A percentile compares a stretch with the other conserved stretches of the same genome.
Conservation (phyloP, 2,797 vertebrate genomes). For the Coregonus ussuriensis region DNA sequence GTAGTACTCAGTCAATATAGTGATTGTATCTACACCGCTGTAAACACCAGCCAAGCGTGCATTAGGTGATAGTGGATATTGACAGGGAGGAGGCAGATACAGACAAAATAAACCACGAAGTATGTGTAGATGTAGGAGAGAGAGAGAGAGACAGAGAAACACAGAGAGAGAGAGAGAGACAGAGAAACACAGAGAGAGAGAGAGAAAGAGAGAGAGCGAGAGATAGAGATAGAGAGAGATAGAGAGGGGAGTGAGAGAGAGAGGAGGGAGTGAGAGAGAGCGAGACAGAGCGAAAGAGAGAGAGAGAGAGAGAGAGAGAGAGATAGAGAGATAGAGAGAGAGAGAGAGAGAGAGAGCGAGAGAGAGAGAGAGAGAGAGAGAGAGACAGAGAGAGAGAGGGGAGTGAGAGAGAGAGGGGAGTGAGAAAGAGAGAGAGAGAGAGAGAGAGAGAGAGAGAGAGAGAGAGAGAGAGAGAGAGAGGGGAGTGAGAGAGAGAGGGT, state of each 20-base stretch:
- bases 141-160: not conserved
- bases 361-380: not conserved
- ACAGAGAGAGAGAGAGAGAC: conserved; percentile 6
- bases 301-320: not conserved
- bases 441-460: conserved; percentile 14
- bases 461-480: conserved; percentile 9
- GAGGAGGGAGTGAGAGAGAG: not conserved
- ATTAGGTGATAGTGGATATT: conserved; percentile 42
- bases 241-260: too few species aligned
- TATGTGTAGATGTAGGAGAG: not conserved
- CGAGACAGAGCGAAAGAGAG: not conserved
- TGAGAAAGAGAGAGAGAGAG: not conserved
- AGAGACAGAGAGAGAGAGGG: conserved; percentile 10
- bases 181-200: not conserved
- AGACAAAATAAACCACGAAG: conserved; percentile 39
- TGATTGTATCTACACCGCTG: conserved; percentile 40
- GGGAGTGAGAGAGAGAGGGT: not conserved
- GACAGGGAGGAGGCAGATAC: conserved; percentile 46
- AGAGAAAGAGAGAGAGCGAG: conserved; percentile 12
- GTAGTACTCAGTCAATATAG: conserved; percentile 34
- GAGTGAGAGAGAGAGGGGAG: not conserved
- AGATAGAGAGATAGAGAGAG: not conserved
- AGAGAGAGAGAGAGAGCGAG: not conserved
- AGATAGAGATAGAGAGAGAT: not conserved
- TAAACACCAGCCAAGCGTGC: conserved; percentile 40